A percentile compares a stretch with the other conserved stretches of the same genome.
These are phyloP conservation scores for Rhinogobio ventralis DNA, from an alignment of 2,797 vertebrate genomes.

Conservation along the genomic window DNA sequence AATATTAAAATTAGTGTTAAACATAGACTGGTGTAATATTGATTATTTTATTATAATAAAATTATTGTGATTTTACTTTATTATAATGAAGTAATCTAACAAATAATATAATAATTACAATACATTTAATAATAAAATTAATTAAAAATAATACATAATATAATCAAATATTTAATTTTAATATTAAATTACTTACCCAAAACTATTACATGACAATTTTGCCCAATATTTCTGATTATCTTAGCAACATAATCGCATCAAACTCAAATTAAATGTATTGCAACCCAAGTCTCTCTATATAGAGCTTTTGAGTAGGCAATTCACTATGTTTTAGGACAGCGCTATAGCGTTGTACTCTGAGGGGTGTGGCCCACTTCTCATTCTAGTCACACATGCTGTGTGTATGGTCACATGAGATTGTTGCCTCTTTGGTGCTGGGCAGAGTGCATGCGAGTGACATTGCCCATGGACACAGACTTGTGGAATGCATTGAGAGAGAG, in stretches of 20 bases:
- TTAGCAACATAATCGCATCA: neutral
- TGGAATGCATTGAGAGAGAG: constrained; percentile 76
- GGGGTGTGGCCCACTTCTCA: constrained; percentile 29
- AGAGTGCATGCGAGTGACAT: constrained; percentile 59
- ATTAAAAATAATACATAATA: neutral
- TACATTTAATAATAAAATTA: neutral
- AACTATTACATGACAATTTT: neutral
- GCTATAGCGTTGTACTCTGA: neutral
- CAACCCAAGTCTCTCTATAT: neutral
- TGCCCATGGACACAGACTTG: constrained; percentile 73
- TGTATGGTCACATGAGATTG: constrained; percentile 33
- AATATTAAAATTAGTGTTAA: neutral
- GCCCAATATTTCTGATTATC: neutral
- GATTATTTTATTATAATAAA: neutral
- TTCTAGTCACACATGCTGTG: constrained; percentile 33
- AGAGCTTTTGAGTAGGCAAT: neutral
- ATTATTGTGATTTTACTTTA: neutral
- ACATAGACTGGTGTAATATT: neutral
- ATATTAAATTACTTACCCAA: neutral
- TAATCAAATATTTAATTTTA: neutral
- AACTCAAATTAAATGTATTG: neutral
- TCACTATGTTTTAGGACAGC: neutral
- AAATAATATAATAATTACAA: neutral
- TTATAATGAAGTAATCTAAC: neutral
- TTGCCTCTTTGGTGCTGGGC: constrained; percentile 28